phyloP scores from a whole-genome alignment of 1,140 invertebrate species.

The Drosophila bocki region DNA sequence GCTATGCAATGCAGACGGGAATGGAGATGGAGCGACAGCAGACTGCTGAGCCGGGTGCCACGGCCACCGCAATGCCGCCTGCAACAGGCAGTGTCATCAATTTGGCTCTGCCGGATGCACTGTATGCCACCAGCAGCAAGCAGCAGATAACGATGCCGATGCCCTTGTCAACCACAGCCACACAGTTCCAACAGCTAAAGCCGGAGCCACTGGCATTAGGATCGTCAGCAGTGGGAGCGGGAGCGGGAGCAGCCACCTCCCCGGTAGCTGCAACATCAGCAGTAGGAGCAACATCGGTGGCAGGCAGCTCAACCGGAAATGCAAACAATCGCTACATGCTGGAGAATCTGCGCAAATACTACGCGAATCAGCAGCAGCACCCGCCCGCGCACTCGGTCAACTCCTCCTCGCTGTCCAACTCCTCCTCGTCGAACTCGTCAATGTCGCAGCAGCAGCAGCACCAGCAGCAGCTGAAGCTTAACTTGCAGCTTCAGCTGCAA shows the following conservation, averaged over 20 bases:
- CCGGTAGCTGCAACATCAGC: constrained; percentile 19
- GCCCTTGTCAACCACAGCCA: constrained; percentile 27
- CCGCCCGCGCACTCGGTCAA: constrained; percentile 77
- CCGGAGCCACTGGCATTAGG: constrained; percentile 31
- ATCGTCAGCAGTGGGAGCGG: constrained; percentile 11
- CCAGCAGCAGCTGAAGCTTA: constrained; percentile 53
- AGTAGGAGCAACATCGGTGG: constrained; percentile 20
- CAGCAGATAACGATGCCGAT: constrained; percentile 45
- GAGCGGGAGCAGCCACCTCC: constrained; percentile 20
- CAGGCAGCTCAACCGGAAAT: constrained; percentile 42
- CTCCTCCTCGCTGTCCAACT: constrained; percentile 80
- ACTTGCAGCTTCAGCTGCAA: constrained; percentile 38
- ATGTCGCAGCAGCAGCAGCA: constrained; percentile 74
- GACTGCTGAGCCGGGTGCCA: constrained; percentile 8
- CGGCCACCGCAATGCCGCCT: constrained; percentile 36
- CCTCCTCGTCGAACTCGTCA: constrained; percentile 81
- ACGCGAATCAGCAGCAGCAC: constrained; percentile 78
- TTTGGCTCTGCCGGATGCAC: constrained; percentile 58
- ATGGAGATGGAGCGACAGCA: constrained; percentile 35
- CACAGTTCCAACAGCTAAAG: constrained; percentile 43
- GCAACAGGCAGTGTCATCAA: constrained; percentile 48
- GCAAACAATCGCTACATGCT: constrained; percentile 77
- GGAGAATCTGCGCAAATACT: constrained; percentile 82
- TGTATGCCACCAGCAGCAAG: constrained; percentile 75
- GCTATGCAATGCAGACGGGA: constrained; percentile 1